Base-by-base conservation (phyloP, 2,113 vertebrate genomes). In the Ctenodactylus gundi region DNA sequence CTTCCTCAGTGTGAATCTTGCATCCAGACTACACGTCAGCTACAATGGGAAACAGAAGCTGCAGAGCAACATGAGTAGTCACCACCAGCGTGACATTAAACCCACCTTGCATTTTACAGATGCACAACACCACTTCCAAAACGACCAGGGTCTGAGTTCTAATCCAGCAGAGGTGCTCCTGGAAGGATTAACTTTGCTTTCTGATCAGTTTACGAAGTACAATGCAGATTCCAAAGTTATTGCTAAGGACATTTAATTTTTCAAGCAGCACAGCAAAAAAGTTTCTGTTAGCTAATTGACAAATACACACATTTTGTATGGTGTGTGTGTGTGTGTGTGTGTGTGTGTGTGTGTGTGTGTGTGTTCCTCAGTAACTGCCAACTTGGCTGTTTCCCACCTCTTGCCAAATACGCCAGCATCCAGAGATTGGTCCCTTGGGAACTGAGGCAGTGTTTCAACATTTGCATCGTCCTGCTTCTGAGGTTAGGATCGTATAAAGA, bases 391-490 rank as follows among this genome's bases (percentile, higher is more conserved):
- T 73, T 89, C 49, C 85, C 58, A 76, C 44, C 91, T 92, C 31
- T 72, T n/a, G n/a, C n/a, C n/a, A n/a, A n/a, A n/a, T n/a, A 31
- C 73, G 82, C 36, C 12, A 89, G 87, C 41, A 80, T 55, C 57
- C 51, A 81, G 34, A 34, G 34, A 75, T 94, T 80, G 95, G 72
- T 77, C 92, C 92, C 58, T 41, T 15, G 11, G 64, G 58, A 85
- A 67, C 21, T 57, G 62, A 83, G 67, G 13, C 31, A 67, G 44
- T 76, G 36, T 78, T 91, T 89, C 23, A 57, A 1, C 83, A 91
- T 92, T 96, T 96, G n/a, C n/a, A n/a, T n/a, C n/a, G n/a, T 41
- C 3, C 82, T 23, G 34, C 93, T 92, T 85, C 72, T 85, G 72
- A 86, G 29, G 7, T 6, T 34, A 60, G 7, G 14, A 60, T 80